Evolutionary conservation across 2,888 invertebrate species (phyloP).

Genomic region (Emmelina monodactyla): DNA sequence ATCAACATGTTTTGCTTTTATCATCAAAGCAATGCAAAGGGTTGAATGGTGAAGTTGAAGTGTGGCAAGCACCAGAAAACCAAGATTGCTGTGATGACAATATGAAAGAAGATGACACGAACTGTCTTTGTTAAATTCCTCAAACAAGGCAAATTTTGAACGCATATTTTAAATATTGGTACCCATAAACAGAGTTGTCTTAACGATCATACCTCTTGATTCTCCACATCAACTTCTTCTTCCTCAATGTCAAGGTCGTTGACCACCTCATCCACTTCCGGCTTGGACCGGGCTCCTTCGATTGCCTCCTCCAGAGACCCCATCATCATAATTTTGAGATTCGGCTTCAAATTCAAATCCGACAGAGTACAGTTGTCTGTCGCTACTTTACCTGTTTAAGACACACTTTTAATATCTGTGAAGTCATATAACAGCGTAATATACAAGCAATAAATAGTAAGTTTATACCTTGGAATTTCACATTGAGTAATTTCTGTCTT

Average conservation of each 20-base stretch:
- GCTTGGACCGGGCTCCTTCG: conserved; percentile 80
- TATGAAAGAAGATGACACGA: too few relatives aligned
- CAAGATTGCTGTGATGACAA: too few relatives aligned
- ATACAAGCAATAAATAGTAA: background rate
- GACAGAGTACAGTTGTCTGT: conserved; percentile 80
- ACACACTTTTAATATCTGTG: background rate
- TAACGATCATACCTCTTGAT: conserved; percentile 54
- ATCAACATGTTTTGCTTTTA: too few relatives aligned
- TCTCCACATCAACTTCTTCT: conserved; percentile 72
- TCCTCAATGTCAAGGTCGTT: conserved; percentile 93
- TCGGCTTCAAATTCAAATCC: conserved; percentile 81
- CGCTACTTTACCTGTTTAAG: conserved; percentile 79
- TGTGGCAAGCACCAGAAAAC: too few relatives aligned
- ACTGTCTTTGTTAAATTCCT: too few relatives aligned
- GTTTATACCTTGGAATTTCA: conserved; percentile 85
- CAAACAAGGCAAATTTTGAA: too few relatives aligned
- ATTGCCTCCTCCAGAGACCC: conserved; percentile 94
- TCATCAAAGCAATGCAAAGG: too few relatives aligned
- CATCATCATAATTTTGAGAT: conserved; percentile 96
- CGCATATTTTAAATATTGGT: too few relatives aligned
- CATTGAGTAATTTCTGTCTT: conserved; percentile 90
- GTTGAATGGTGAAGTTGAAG: too few relatives aligned
- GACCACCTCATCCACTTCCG: conserved; percentile 84
- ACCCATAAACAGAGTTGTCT: too few relatives aligned
- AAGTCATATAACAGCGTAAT: background rate